Evolutionary conservation across 2,797 vertebrate genomes (phyloP).

Genomic region (Peromyscus eremicus): DNA sequence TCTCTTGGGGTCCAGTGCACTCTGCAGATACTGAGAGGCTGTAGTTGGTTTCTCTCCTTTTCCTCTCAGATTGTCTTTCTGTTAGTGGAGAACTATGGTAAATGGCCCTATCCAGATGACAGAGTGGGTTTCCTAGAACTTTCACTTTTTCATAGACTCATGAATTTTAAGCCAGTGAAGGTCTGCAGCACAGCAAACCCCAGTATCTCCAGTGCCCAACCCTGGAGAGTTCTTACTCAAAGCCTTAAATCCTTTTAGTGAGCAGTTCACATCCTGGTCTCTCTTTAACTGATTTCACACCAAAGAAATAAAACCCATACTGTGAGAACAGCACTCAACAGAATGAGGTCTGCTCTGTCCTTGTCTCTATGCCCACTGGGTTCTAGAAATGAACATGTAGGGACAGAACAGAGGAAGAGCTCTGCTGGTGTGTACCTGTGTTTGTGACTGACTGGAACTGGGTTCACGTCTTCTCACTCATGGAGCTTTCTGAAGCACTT

Average conservation of each 20-base stretch:
- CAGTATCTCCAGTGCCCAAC: neutral
- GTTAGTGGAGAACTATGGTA: neutral
- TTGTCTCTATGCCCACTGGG: neutral
- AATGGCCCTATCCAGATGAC: neutral
- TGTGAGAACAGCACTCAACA: neutral
- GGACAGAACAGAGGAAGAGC: neutral
- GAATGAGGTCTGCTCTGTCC: neutral
- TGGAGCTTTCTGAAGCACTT: neutral
- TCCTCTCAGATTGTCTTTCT: neutral
- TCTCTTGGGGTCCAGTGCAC: neutral
- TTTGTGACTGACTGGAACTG: neutral
- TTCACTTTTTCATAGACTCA: neutral
- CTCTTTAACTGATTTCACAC: slow-evolving; percentile 20
- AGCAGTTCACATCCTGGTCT: slow-evolving; percentile 8
- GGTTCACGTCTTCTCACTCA: neutral
- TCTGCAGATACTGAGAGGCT: neutral
- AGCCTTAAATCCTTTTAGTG: slow-evolving; percentile 23
- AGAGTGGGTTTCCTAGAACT: slow-evolving; percentile 24
- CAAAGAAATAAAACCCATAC: slow-evolving; percentile 28
- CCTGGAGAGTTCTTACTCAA: neutral
- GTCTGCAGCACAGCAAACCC: neutral
- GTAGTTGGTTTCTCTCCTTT: neutral
- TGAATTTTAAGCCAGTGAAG: slow-evolving; percentile 7
- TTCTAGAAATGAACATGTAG: neutral
- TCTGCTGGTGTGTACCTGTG: neutral